Evolutionary conservation across 2,797 vertebrate genomes (phyloP), one percentile per base, ranked within the genome.

Genomic region (Amblyraja radiata): DNA sequence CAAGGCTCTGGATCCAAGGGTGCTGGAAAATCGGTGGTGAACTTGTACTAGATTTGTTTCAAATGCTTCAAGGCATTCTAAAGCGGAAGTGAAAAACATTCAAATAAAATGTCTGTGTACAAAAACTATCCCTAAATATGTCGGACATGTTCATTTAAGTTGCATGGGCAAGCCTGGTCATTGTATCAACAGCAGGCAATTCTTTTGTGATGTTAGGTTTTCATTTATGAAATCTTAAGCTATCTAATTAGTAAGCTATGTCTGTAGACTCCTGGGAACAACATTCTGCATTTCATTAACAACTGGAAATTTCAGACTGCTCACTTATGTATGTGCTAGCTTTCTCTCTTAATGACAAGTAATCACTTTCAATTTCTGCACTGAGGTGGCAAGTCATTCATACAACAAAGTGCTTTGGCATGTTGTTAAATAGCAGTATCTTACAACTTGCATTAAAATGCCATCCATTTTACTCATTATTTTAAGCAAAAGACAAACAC

Each of bases 281-380:
- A 23, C 83, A 3, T 39, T 65, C 28, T 18, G 58, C 14, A 65
- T 65, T 88, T 88, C 14, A 65, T 32, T 88, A 88, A 88, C 65
- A 88, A 65, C n/a, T 8, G n/a, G 58, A 88, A 88, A 88, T 65
- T 88, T 16, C n/a, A 65, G 61, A 2, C 61, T 16, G 28, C 6
- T 65, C 28, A 65, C 6, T 83, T 83, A 54, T 81, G 54, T 28
- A n/a, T 84, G 54, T 61, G 81, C 9, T 61, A 18, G 32, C 61
- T 88, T 16, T 23, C 63, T 88, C 78, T 83, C 65, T 88, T 65
- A 65, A 88, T 36, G 58, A 14, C 28, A 65, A 88, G 58, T 65
- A 88, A 88, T 88, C 65, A 32, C 61, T 88, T 88, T 65, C 84
- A 88, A 63, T 28, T n/a, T 65, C 32, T 88, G 83, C 84, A n/a